Conservation (phyloP, 1,140 invertebrate species). For the Triops longicaudatus region DNA sequence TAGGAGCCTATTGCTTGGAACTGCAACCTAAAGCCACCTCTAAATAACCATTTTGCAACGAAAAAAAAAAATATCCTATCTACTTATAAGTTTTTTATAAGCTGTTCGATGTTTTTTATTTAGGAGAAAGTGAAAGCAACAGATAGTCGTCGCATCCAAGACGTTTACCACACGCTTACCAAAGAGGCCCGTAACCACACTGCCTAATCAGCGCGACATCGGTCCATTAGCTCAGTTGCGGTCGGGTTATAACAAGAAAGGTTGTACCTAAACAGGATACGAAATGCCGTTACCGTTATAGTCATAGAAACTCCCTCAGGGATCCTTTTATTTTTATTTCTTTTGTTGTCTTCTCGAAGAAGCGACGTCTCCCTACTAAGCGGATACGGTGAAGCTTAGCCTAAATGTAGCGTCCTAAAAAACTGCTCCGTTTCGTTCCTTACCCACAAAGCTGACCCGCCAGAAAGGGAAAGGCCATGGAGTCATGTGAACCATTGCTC, state of each 20-base stretch:
- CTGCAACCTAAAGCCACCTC: not conserved
- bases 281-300: no score
- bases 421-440: not conserved
- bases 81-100: no score
- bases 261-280: no score
- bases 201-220: not conserved
- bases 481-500: not conserved
- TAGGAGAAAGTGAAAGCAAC: not conserved
- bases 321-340: not conserved
- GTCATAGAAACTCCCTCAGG: not conserved
- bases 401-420: not conserved
- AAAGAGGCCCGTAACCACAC: not conserved
- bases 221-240: not conserved
- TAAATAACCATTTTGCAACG: not conserved
- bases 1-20: conserved; percentile 2
- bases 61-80: no score
- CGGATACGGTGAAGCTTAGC: not conserved
- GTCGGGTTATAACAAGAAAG: not conserved
- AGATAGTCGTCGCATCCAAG: not conserved
- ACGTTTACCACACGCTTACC: not conserved
- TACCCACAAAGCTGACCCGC: not conserved
- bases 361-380: not conserved
- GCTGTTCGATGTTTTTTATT: no score
- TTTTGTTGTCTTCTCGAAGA: not conserved
- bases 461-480: conserved; percentile 6